These are phyloP conservation scores for Pseudocheirus occidentalis DNA, from an alignment of 2,797 vertebrate species.

Conservation along the genomic window DNA sequence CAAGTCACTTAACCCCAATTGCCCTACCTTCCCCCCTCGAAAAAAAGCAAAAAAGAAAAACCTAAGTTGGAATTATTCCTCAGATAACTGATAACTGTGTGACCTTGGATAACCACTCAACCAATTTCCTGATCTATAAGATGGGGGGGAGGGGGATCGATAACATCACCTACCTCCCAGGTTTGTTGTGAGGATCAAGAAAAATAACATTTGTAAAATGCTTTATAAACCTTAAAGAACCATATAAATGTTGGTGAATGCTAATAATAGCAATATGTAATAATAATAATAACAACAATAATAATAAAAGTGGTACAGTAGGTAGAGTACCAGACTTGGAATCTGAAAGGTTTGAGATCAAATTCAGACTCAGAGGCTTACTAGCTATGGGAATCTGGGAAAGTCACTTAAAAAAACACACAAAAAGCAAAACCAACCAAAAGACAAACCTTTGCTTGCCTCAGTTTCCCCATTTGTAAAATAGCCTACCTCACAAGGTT, in stretches of 20 bases:
- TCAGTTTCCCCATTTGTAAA: background rate
- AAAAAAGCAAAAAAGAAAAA: background rate
- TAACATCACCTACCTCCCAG: background rate
- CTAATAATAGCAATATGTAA: background rate
- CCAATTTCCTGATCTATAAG: background rate
- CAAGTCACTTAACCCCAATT: too few relatives aligned
- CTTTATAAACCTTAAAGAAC: background rate
- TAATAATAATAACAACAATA: too few relatives aligned
- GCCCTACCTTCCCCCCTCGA: too few relatives aligned
- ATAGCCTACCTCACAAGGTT: background rate
- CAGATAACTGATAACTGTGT: background rate
- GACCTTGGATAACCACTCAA: background rate
- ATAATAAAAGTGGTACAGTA: background rate
- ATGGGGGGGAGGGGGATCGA: too few relatives aligned
- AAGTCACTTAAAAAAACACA: background rate
- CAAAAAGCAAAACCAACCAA: too few relatives aligned
- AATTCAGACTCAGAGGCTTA: background rate
- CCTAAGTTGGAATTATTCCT: background rate
- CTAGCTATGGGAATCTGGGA: background rate
- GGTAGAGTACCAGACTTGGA: background rate
- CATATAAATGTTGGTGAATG: background rate
- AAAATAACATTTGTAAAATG: background rate
- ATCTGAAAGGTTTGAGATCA: background rate
- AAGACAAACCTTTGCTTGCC: background rate
- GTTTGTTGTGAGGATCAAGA: background rate